Evolutionary conservation across 1,140 invertebrate genomes (phyloP).

Genomic region (Drosophila lacertosa): DNA sequence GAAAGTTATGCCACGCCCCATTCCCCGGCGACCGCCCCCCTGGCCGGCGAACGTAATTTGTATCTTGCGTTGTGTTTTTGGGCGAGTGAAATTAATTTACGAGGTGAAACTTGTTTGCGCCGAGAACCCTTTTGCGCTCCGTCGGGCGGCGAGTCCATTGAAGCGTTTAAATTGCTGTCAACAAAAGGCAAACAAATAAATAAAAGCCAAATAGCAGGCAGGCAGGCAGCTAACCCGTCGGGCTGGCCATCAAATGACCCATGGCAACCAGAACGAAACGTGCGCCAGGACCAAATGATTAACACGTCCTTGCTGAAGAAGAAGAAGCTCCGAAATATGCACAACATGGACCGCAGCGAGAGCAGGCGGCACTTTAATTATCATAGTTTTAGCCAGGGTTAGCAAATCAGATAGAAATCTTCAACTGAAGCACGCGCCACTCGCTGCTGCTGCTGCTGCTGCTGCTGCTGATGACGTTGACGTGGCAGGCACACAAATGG

Average conservation of each 20-base stretch:
- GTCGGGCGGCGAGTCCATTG: slow-evolving; percentile 56
- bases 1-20: slow-evolving; percentile 1
- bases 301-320: slow-evolving; percentile 53
- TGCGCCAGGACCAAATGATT: slow-evolving; percentile 69
- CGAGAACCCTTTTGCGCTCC: slow-evolving; percentile 70
- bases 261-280: slow-evolving; percentile 58
- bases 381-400: slow-evolving; percentile 29
- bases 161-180: slow-evolving; percentile 82
- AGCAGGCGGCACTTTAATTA: slow-evolving; percentile 57
- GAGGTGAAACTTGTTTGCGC: slow-evolving; percentile 78
- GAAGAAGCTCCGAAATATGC: slow-evolving; percentile 52
- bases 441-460: slow-evolving; percentile 9
- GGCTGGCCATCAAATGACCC: slow-evolving; percentile 60
- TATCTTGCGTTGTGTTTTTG: slow-evolving; percentile 50
- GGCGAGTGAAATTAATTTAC: slow-evolving; percentile 73
- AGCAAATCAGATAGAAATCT: slow-evolving; percentile 51
- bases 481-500: slow-evolving; percentile 73
- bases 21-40: too few relatives aligned
- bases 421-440: slow-evolving; percentile 48
- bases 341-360: slow-evolving; percentile 10
- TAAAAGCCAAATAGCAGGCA: slow-evolving; percentile 61
- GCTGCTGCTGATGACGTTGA: slow-evolving; percentile 30
- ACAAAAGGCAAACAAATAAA: slow-evolving; percentile 81
- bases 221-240: too few relatives aligned
- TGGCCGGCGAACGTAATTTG: slow-evolving; percentile 52